These are phyloP conservation scores for Ptilorrhoa leucosticta DNA, from an alignment of 2,113 vertebrate genomes.

Conservation along the genomic window DNA sequence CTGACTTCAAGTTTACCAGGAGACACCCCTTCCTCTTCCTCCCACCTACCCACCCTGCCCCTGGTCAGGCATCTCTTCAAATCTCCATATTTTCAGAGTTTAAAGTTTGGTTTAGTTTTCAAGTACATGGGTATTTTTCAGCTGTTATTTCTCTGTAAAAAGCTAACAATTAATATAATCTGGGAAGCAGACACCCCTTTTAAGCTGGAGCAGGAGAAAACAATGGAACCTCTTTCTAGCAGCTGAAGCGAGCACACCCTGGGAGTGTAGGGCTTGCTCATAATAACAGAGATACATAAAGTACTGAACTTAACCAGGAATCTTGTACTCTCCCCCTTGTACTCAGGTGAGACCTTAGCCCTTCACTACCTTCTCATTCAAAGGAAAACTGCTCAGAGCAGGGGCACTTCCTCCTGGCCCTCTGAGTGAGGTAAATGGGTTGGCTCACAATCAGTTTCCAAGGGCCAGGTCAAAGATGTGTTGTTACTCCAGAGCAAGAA, in stretches of 20 bases:
- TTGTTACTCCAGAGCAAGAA: not conserved
- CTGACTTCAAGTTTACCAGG: not conserved
- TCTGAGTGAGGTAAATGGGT: not conserved
- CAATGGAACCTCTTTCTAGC: not conserved
- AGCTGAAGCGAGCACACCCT: rapidly evolving
- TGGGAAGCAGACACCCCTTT: not conserved
- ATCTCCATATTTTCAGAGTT: not conserved
- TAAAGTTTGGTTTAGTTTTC: not conserved
- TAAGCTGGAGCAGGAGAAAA: not conserved
- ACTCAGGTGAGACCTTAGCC: not conserved
- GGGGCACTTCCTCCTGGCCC: not conserved
- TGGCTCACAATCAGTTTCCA: not conserved
- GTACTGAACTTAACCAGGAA: not conserved
- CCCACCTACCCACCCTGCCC: rapidly evolving
- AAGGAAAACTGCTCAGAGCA: not conserved
- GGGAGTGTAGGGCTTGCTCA: not conserved
- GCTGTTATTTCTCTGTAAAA: not conserved
- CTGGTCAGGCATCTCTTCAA: not conserved
- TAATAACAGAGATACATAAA: not conserved
- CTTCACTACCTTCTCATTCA: not conserved
- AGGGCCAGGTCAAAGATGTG: not conserved
- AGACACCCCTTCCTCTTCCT: not conserved
- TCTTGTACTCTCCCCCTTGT: not conserved
- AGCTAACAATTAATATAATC: not conserved
- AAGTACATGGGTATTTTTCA: not conserved